Evolutionary conservation across 2,113 vertebrate genomes (phyloP).

Genomic region (Cyprinodon brontotheroides): DNA sequence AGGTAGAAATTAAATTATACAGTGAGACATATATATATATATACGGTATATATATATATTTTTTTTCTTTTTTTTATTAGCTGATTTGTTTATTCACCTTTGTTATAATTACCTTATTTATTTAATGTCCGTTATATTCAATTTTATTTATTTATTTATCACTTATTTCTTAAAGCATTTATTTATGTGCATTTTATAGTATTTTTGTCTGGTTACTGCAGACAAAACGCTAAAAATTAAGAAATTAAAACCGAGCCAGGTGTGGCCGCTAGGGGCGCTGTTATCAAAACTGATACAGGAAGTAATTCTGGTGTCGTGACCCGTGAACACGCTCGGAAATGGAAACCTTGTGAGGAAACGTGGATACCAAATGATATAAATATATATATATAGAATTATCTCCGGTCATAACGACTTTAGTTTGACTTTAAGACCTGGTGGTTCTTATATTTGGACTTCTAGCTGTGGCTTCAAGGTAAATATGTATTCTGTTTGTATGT

Average conservation of each 20-base stretch:
- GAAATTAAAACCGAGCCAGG: not conserved
- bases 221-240: too few relatives aligned
- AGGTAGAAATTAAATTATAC: too few relatives aligned
- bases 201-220: too few relatives aligned
- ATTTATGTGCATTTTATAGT: too few relatives aligned
- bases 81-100: too few relatives aligned
- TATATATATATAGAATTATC: not conserved
- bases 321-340: constrained; percentile 44
- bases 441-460: not conserved
- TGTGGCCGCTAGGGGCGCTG: constrained; percentile 55
- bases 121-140: too few relatives aligned
- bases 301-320: constrained; percentile 23
- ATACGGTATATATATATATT: too few relatives aligned
- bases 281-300: not conserved
- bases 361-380: constrained; percentile 29
- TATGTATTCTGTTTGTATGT: constrained; percentile 14
- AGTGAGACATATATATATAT: too few relatives aligned
- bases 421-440: constrained; percentile 1
- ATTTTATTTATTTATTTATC: too few relatives aligned
- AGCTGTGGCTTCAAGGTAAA: constrained; percentile 37
- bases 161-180: too few relatives aligned
- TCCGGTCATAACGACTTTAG: fast-evolving
- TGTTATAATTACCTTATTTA: too few relatives aligned
- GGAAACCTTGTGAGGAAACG: constrained; percentile 48
- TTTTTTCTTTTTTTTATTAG: too few relatives aligned